Evolutionary conservation across 2,113 vertebrate genomes (phyloP).

Genomic region (Pithys albifrons): DNA sequence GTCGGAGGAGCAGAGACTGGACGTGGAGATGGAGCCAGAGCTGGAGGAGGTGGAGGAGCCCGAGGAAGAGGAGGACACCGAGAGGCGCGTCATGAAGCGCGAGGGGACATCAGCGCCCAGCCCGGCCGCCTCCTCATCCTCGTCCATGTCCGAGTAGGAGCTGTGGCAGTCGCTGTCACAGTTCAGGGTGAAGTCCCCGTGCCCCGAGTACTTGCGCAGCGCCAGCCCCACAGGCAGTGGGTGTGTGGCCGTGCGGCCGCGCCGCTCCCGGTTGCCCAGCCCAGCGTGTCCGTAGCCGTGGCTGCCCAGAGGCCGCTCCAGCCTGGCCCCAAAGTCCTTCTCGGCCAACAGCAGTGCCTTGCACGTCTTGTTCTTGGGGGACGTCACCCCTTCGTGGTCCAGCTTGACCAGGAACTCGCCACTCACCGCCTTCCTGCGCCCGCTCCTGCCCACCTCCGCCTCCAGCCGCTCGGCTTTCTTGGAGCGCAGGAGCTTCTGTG

Average conservation of each 20-base stretch:
- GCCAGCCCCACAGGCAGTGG: constrained; percentile 84
- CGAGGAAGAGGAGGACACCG: constrained; percentile 93
- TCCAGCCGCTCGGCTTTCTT: constrained; percentile 78
- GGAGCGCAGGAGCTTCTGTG: constrained; percentile 79
- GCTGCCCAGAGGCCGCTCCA: constrained; percentile 75
- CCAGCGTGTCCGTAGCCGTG: constrained; percentile 83
- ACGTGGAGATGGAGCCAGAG: constrained; percentile 91
- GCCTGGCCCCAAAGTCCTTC: constrained; percentile 80
- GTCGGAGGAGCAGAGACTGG: constrained; percentile 93
- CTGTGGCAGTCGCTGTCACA: constrained; percentile 92
- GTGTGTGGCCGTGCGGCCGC: constrained; percentile 79
- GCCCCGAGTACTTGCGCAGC: constrained; percentile 83
- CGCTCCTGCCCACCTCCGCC: constrained; percentile 67
- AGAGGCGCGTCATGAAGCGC: constrained; percentile 88
- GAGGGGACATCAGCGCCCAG: constrained; percentile 79
- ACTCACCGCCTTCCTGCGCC: constrained; percentile 75
- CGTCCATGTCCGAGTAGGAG: constrained; percentile 90
- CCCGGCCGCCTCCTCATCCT: constrained; percentile 85
- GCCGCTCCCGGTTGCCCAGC: constrained; percentile 86
- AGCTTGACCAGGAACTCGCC: constrained; percentile 91
- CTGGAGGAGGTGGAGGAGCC: constrained; percentile 93
- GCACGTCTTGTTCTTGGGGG: constrained; percentile 94
- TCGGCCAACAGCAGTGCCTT: constrained; percentile 85
- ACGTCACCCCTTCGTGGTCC: constrained; percentile 96
- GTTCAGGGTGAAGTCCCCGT: constrained; percentile 81